Conservation (phyloP, 2,797 vertebrate genomes). For the Malurus leucopterus region DNA sequence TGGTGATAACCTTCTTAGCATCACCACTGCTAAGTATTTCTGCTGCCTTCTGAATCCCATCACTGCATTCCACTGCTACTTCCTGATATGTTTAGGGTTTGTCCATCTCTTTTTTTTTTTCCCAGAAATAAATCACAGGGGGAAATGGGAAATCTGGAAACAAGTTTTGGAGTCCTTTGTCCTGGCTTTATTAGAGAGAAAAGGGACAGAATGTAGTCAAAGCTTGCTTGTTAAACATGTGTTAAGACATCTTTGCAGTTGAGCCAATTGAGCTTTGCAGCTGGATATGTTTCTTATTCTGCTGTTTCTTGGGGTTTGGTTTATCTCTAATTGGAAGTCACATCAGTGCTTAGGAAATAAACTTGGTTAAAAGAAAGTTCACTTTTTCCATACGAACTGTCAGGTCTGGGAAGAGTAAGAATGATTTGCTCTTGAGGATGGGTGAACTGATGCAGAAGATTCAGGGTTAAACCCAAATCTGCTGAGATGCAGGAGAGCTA, state of each 20-base stretch:
- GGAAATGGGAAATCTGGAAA: background rate
- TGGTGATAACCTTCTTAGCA: background rate
- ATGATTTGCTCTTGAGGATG: background rate
- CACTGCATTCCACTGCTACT: background rate
- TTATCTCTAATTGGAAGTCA: background rate
- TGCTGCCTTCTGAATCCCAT: background rate
- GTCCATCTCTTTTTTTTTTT: background rate
- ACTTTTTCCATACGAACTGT: rapidly evolving
- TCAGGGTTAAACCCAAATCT: background rate
- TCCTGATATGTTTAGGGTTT: background rate
- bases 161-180: background rate
- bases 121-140: background rate
- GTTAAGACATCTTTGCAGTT: background rate
- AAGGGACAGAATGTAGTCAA: background rate
- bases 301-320: background rate
- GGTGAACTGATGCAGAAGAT: background rate
- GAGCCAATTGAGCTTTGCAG: background rate
- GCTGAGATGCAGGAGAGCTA: background rate
- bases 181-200: background rate
- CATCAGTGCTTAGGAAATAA: background rate
- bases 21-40: background rate
- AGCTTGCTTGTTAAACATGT: background rate
- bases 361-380: background rate
- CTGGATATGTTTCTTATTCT: background rate
- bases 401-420: background rate